Evolutionary conservation across 2,888 invertebrate species (phyloP), one percentile per base, ranked within the genome.

Genomic region (Campoplex nolae): DNA sequence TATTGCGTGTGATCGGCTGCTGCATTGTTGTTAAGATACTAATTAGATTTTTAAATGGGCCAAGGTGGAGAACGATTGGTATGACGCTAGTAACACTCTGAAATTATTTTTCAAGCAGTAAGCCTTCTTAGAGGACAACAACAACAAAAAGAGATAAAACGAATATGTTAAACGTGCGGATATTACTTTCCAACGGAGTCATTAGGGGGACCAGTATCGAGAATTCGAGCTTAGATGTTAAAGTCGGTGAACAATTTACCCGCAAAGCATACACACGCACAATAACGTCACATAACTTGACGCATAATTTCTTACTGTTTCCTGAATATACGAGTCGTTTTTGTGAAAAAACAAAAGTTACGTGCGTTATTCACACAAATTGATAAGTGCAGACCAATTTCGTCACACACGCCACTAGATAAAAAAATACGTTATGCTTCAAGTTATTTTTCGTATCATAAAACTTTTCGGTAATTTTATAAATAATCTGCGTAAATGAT

Each of bases 171-270:
- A 62, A 84, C 45, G 28, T 56, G 73, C 28, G 67, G 70, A 38
- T 81, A 58, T 62, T 51, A 77, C 78, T 77, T 56, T 56, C 75
- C 71, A 74, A 65, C 70, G 58, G 70, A 84, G 73, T 74, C 74
- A 74, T 73, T 42, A 87, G 86, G 86, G 86, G 86, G 86, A 87
- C 86, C 86, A 87, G 86, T 78, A 70, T 68, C 77, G 70, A 54
- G 35, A 75, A 82, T 42, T 82, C 81, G 86, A 87, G 84, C 81
- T 87, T 82, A 84, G 84, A 82, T 84, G 23, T 78, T 78, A 70
- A 56, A 32, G 51, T 35, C 35, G 38, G 65, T 23, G 9, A 54
- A 54, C 54, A 11, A 67, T 54, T 81, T 42, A 42, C 13, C 28
- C 74, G 54, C 42, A 11, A 65, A 18, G 56, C 28, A 28, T 28